A percentile compares a stretch with the other conserved stretches of the same genome.
Conservation (phyloP, 64 coral and sea anemone species). For the Trachythela sp. region DNA sequence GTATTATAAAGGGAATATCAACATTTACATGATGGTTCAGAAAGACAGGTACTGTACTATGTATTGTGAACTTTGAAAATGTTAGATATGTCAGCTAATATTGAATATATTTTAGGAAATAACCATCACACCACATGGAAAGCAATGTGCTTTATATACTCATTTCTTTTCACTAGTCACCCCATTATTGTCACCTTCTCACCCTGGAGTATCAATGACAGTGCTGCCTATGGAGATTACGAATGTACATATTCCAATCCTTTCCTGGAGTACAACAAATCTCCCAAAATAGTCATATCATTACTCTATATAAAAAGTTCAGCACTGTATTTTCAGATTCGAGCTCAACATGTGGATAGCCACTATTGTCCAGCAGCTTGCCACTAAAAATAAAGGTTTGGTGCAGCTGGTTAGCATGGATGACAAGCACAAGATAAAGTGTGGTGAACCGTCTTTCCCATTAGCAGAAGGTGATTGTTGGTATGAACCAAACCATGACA, state of each 20-base stretch:
- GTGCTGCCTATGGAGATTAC: too few species aligned
- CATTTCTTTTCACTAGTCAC: too few species aligned
- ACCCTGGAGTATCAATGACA: too few species aligned
- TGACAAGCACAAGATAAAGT: constrained; percentile 33
- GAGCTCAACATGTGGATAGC: constrained; percentile 2
- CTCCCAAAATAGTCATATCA: too few species aligned
- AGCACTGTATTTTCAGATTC: background rate
- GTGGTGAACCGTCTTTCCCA: constrained; percentile 26
- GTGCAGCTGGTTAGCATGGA: background rate
- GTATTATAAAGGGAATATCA: background rate
- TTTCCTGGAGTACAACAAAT: too few species aligned
- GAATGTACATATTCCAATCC: too few species aligned
- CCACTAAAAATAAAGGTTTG: background rate
- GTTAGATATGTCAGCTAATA: too few species aligned
- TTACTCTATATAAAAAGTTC: background rate
- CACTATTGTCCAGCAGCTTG: constrained; percentile 18
- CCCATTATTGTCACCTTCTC: too few species aligned
- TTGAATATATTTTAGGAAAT: background rate
- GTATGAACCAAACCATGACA: background rate
- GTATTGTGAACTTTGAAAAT: background rate
- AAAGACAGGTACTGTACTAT: background rate
- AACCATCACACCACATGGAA: background rate
- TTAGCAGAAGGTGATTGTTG: constrained; percentile 33
- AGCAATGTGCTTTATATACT: too few species aligned
- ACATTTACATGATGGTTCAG: background rate